These are phyloP conservation scores for Drosophila gunungcola DNA, from an alignment of 1,140 invertebrate genomes.

Conservation along the genomic window DNA sequence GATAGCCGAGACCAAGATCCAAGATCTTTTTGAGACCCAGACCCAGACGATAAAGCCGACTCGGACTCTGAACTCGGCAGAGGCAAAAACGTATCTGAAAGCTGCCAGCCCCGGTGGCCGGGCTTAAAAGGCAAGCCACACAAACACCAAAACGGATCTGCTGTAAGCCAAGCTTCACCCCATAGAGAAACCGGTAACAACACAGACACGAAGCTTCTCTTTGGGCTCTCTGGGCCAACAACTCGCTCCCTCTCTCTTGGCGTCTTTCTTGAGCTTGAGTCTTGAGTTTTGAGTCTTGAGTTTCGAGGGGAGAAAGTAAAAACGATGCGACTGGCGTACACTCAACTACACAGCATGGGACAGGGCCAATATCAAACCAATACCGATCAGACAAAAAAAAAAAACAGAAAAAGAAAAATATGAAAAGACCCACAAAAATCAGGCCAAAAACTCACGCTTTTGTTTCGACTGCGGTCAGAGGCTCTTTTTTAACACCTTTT, in stretches of 20 bases:
- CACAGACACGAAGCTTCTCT: conserved; percentile 18
- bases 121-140: conserved; percentile 80
- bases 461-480: conserved; percentile 62
- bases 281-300: conserved; percentile 1
- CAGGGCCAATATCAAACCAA: conserved; percentile 2
- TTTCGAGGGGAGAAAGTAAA: conserved; percentile 66
- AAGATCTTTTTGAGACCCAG: conserved; percentile 47
- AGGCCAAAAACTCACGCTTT: conserved; percentile 53
- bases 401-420: conserved; percentile 10
- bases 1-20: conserved; percentile 27
- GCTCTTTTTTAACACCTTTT: conserved; percentile 70
- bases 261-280: conserved; percentile 15
- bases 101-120: conserved; percentile 56
- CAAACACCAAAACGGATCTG: conserved; percentile 69
- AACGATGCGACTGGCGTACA: conserved; percentile 57
- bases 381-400: conserved; percentile 46
- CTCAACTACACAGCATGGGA: conserved; percentile 67
- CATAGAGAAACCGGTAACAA: conserved; percentile 33
- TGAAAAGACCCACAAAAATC: conserved; percentile 31
- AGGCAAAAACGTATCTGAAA: conserved; percentile 83
- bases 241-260: conserved; percentile 7
- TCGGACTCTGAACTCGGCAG: conserved; percentile 65
- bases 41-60: conserved; percentile 49
- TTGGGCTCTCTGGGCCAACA: conserved; percentile 17
- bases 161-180: conserved; percentile 56